phyloP scores from a whole-genome alignment of 2,888 invertebrate species.

The Idaea aversata region DNA sequence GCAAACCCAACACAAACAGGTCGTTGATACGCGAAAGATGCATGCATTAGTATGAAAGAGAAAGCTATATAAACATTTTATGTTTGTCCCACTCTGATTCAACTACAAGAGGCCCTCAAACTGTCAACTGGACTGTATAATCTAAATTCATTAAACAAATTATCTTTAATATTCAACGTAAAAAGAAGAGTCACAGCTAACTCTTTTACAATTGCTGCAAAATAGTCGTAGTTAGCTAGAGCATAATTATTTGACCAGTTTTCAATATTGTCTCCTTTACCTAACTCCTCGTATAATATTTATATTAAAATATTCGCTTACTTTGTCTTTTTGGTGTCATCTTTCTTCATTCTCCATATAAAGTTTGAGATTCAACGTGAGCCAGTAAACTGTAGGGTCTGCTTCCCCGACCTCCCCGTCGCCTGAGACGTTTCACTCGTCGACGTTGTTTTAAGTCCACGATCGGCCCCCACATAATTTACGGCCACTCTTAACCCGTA shows the following conservation, averaged over 20 bases:
- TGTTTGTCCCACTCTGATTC: conserved; percentile 43
- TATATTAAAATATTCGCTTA: too few relatives aligned
- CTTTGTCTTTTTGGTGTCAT: too few relatives aligned
- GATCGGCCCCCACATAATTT: conserved; percentile 55
- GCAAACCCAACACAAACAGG: conserved; percentile 63
- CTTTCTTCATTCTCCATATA: neutral
- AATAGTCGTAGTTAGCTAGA: too few relatives aligned
- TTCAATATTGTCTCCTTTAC: too few relatives aligned
- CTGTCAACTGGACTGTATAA: conserved; percentile 5
- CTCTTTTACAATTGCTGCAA: too few relatives aligned
- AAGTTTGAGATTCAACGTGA: conserved; percentile 43
- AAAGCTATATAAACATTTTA: conserved; percentile 63
- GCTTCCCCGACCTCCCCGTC: conserved; percentile 41
- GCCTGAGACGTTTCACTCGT: conserved; percentile 43
- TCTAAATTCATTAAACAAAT: neutral
- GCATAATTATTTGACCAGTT: too few relatives aligned
- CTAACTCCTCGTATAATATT: too few relatives aligned
- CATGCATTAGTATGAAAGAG: conserved; percentile 58
- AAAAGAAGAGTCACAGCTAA: too few relatives aligned
- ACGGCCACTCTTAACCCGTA: conserved; percentile 52
- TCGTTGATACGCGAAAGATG: conserved; percentile 69
- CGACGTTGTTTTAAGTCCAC: conserved; percentile 42
- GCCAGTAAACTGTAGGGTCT: conserved; percentile 36
- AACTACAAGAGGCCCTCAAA: conserved; percentile 14
- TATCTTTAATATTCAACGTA: neutral